Percentiles rank a stretch among this genome's conserved stretches.
Evolutionary conservation across 2,888 invertebrate genomes (phyloP).

Genomic region (Drosophila diplacantha): DNA sequence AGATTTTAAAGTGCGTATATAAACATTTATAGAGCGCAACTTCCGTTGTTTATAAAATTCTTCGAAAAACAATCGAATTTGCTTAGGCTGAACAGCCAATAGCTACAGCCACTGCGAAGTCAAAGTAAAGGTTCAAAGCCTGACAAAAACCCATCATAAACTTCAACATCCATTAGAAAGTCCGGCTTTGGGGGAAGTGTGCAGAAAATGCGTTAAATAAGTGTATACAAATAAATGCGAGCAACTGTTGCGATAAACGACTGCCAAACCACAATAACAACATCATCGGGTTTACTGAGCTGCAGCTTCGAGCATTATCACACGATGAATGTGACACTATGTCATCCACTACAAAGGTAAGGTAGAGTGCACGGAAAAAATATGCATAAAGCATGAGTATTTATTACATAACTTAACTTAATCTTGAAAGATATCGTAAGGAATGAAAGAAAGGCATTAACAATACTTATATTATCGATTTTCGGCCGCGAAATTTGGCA

Average conservation of each 20-base stretch:
- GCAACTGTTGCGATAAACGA: constrained; percentile 56
- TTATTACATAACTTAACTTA: neutral
- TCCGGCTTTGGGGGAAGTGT: constrained; percentile 41
- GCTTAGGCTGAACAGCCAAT: neutral
- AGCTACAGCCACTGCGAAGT: constrained; percentile 17
- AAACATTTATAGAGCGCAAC: constrained; percentile 16
- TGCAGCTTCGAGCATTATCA: constrained; percentile 33
- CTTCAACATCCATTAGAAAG: constrained; percentile 66
- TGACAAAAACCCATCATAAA: constrained; percentile 42
- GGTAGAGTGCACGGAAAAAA: constrained; percentile 2
- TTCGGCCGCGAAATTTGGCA: neutral
- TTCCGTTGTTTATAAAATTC: constrained; percentile 17
- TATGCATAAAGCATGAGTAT: neutral
- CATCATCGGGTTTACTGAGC: constrained; percentile 21
- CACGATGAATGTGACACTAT: constrained; percentile 28
- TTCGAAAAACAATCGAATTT: neutral
- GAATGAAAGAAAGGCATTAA: neutral
- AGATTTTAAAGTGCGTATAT: neutral
- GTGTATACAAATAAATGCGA: constrained; percentile 56
- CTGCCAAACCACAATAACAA: constrained; percentile 33
- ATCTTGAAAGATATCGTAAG: neutral
- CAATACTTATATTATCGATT: neutral
- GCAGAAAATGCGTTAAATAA: constrained; percentile 57
- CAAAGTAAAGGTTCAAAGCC: constrained; percentile 14
- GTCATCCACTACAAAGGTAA: constrained; percentile 27